phyloP scores from a whole-genome alignment of 2,113 vertebrate genomes.

The Cephalopterus ornatus region DNA sequence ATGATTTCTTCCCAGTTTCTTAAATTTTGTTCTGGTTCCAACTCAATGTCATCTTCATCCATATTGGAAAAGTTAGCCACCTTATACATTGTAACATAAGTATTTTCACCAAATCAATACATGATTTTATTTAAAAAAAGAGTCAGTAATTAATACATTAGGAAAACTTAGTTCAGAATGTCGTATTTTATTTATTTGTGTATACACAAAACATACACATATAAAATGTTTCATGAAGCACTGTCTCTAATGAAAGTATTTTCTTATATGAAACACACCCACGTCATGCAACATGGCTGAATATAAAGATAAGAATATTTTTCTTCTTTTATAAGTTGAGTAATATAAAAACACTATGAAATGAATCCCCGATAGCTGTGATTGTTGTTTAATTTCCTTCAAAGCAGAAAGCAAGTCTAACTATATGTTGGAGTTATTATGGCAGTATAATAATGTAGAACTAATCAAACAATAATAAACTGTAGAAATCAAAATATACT shows the following conservation, averaged over 20 bases:
- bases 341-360: not conserved
- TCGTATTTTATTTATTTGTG: not conserved
- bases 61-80: conserved; percentile 97
- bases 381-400: not conserved
- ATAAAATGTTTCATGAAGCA: not conserved
- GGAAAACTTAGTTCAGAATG: not conserved
- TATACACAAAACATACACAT: not conserved
- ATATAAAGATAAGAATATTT: not conserved
- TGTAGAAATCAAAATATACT: not conserved
- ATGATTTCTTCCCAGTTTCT: conserved; percentile 95
- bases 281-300: not conserved
- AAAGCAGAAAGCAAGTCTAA: conserved; percentile 3
- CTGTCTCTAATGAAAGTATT: not conserved
- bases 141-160: not conserved
- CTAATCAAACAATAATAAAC: not conserved
- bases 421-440: not conserved
- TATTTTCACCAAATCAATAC: not conserved
- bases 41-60: conserved; percentile 92
- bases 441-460: not conserved
- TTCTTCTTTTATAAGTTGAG: conserved; percentile 4
- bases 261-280: not conserved
- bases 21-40: conserved; percentile 86
- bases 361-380: not conserved
- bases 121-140: not conserved
- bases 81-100: conserved; percentile 69